Evolutionary conservation across 2,888 invertebrate species (phyloP), one percentile per base, ranked within the genome.

Genomic region (Biston betularia): DNA sequence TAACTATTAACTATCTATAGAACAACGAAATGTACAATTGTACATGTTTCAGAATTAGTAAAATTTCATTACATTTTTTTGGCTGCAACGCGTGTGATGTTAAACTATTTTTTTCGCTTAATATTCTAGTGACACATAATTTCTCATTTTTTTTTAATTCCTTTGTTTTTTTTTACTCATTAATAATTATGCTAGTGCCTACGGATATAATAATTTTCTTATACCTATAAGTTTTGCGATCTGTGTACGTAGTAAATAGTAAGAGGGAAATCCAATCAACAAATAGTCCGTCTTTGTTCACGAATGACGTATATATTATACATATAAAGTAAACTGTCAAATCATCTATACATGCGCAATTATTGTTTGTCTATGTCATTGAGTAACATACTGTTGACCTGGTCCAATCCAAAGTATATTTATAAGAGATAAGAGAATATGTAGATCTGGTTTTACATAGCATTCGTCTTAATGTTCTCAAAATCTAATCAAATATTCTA

Each of bases 181-280:
- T n/a, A n/a, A n/a, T n/a, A 24, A 24, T 24, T 24, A 24, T 24
- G 24, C 24, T 24, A 1, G 24, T 24, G 24, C 24, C 24, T 24
- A 24, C 24, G 24, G 1, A 24, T 3, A 24, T 24, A 38, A 38
- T 38, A 38, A 33, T 50, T 34, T 24, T 14, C 34, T 42, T 56
- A 56, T 56, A 59, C 55, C n/a, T 50, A 12, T 52, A 34, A 33
- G 15, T 10, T 10, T 6, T 44, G 6, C 38, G 34, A 49, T 52
- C 12, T 40, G 48, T 58, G 10, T 62, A 54, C 48, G 38, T 15
- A 54, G 8, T n/a, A 66, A 50, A 60, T 60, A 59, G 42, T 56
- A 46, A 56, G 58, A 54, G 57, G 56, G 42, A 61, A 66, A 57
- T 7, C 65, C 56, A 62, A 57, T 66, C 61, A 66, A 45, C 56